These are phyloP conservation scores for Caenorhabditis sp. DNA, from an alignment of 2,888 invertebrate genomes.

Conservation along the genomic window DNA sequence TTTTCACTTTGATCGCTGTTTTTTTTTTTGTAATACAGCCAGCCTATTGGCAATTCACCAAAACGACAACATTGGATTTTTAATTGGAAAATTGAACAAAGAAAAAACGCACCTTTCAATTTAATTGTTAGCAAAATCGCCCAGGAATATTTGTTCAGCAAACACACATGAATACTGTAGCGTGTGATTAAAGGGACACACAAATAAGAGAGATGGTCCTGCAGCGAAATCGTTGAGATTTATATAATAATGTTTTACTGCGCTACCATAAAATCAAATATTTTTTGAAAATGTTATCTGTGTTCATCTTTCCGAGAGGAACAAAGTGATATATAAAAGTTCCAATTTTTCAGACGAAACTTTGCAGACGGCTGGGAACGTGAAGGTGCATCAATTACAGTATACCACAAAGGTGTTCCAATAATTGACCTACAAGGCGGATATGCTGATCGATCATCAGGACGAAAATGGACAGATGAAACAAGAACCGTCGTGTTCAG, in stretches of 20 bases:
- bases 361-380: slow-evolving; percentile 71
- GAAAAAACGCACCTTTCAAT: neutral
- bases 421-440: slow-evolving; percentile 72
- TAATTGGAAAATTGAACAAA: neutral
- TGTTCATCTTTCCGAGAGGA: neutral
- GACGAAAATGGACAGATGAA: slow-evolving; percentile 61
- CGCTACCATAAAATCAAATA: too few species aligned
- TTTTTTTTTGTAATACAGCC: neutral
- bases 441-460: slow-evolving; percentile 51
- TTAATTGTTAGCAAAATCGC: neutral
- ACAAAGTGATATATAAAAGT: neutral
- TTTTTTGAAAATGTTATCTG: too few species aligned
- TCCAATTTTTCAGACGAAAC: slow-evolving; percentile 60
- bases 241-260: too few species aligned
- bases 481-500: slow-evolving; percentile 67
- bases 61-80: neutral
- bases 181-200: too few species aligned
- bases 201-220: neutral
- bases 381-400: slow-evolving; percentile 72
- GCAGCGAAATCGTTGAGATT: neutral
- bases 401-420: slow-evolving; percentile 72
- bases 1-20: neutral
- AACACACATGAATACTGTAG: too few species aligned
- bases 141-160: neutral
- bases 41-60: neutral